Conservation (phyloP, 2,113 vertebrate genomes). For the Oncorhynchus clarkii region DNA sequence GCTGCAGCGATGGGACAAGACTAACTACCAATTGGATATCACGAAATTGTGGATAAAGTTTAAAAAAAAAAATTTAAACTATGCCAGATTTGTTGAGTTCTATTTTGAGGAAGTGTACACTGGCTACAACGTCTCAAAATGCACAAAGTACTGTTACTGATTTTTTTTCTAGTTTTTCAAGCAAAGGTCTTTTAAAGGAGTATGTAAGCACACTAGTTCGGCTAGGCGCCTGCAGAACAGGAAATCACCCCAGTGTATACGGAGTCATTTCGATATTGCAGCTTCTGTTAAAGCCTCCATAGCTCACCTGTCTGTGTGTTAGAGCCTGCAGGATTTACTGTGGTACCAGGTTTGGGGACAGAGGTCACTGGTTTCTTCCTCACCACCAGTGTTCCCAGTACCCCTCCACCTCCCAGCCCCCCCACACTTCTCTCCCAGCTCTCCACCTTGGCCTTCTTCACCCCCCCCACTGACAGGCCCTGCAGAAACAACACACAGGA, state of each 20-base stretch:
- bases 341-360: conserved; percentile 24
- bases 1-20: too few species aligned
- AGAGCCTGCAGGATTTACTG: conserved; percentile 4
- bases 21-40: too few species aligned
- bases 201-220: too few species aligned
- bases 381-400: conserved; percentile 76
- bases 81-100: too few species aligned
- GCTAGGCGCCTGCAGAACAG: too few species aligned
- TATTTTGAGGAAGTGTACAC: too few species aligned
- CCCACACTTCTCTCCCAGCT: conserved; percentile 83
- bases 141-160: too few species aligned
- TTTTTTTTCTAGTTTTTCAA: too few species aligned
- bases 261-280: not conserved
- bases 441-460: conserved; percentile 75
- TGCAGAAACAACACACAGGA: conserved; percentile 28
- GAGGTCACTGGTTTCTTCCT: conserved; percentile 64
- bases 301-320: conserved; percentile 47
- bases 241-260: not conserved
- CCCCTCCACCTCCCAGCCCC: conserved; percentile 56
- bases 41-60: too few species aligned
- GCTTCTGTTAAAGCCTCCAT: not conserved
- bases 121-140: too few species aligned
- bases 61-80: too few species aligned
- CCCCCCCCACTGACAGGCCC: conserved; percentile 43
- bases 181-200: too few species aligned